Evolutionary conservation across 2,113 vertebrate species (phyloP).

Genomic region (Trochalopteron elliotii): DNA sequence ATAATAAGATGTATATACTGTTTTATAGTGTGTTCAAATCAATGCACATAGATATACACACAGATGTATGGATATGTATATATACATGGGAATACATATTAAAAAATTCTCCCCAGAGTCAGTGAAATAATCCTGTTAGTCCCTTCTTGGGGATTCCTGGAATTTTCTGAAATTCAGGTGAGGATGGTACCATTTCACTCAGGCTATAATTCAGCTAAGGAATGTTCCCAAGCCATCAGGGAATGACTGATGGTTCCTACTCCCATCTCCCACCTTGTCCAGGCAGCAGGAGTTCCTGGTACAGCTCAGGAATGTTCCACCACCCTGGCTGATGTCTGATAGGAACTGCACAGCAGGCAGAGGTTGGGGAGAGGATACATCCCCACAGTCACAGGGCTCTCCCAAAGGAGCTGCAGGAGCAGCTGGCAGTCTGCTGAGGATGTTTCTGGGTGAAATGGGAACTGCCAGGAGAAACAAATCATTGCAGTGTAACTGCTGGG

Average conservation of each 20-base stretch:
- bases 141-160: neutral
- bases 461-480: neutral
- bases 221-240: neutral
- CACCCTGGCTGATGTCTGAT: neutral
- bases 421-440: neutral
- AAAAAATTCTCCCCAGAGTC: neutral
- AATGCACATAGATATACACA: fast-evolving
- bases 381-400: fast-evolving
- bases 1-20: neutral
- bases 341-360: neutral
- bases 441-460: neutral
- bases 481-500: neutral
- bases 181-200: neutral
- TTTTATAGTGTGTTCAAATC: neutral
- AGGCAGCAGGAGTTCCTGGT: neutral
- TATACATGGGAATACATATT: neutral
- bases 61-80: neutral
- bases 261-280: neutral
- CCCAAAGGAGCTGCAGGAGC: neutral
- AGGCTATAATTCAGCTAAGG: neutral
- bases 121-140: neutral
- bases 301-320: neutral
- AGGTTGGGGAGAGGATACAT: neutral
- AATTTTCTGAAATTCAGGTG: neutral
- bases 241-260: neutral